Percentiles rank a stretch among this genome's conserved stretches.
phyloP scores from a whole-genome alignment of 2,888 invertebrate species.

The Mylabris sibirica region DNA sequence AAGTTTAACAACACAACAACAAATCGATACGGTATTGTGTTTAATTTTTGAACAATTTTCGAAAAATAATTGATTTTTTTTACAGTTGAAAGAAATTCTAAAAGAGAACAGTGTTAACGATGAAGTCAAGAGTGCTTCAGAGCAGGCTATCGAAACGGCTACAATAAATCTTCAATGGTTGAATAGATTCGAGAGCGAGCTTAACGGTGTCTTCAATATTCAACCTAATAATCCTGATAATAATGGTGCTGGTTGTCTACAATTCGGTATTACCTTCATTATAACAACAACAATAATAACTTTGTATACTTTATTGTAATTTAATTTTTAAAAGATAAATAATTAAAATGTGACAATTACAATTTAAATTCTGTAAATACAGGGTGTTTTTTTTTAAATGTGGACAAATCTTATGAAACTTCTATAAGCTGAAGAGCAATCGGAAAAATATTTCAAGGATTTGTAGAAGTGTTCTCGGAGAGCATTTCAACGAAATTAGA shows the following conservation, averaged over 20 bases:
- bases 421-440: too few species aligned
- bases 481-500: too few species aligned
- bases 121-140: conserved; percentile 21
- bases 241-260: neutral
- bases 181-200: neutral
- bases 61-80: conserved; percentile 18
- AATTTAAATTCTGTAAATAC: too few species aligned
- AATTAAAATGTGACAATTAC: neutral
- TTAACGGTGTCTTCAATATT: neutral
- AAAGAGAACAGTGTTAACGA: conserved; percentile 17
- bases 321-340: conserved; percentile 7
- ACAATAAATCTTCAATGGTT: conserved; percentile 28
- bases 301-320: conserved; percentile 15
- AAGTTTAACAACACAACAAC: conserved; percentile 35
- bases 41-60: neutral
- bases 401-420: too few species aligned
- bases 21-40: conserved; percentile 21
- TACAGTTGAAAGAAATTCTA: conserved; percentile 26
- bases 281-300: neutral
- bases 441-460: too few species aligned
- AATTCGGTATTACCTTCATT: neutral
- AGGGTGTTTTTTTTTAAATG: too few species aligned
- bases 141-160: conserved; percentile 24
- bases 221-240: neutral
- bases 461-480: too few species aligned